Evolutionary conservation across 2,888 invertebrate genomes (phyloP).

Genomic region (Apeira syringaria): DNA sequence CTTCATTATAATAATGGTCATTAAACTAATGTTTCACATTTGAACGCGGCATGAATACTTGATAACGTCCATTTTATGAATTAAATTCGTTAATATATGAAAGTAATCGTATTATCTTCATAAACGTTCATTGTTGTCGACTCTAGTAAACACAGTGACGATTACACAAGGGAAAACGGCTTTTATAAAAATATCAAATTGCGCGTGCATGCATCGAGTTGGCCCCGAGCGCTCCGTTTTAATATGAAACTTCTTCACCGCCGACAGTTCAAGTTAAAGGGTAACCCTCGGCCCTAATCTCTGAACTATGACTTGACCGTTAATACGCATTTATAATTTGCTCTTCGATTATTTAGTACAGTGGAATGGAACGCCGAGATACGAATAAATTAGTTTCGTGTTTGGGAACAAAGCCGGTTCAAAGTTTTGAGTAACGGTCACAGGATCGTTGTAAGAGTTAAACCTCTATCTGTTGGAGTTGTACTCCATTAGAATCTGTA

Average conservation of each 20-base stretch:
- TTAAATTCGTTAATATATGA: slow-evolving; percentile 27
- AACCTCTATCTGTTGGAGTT: slow-evolving; percentile 60
- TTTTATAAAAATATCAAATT: slow-evolving; percentile 65
- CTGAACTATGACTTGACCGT: slow-evolving; percentile 84
- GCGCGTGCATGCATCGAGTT: slow-evolving; percentile 56
- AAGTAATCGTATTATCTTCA: slow-evolving; percentile 28
- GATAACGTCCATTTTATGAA: slow-evolving; percentile 16
- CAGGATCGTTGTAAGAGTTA: slow-evolving; percentile 70
- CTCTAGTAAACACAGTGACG: slow-evolving; percentile 25
- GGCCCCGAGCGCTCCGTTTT: slow-evolving; percentile 58
- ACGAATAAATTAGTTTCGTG: slow-evolving; percentile 82
- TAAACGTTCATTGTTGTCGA: slow-evolving; percentile 25
- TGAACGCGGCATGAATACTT: slow-evolving; percentile 11
- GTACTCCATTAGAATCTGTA: slow-evolving; percentile 57
- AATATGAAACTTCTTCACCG: slow-evolving; percentile 71
- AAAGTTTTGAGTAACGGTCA: slow-evolving; percentile 80
- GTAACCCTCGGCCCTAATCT: slow-evolving; percentile 79
- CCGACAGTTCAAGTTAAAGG: slow-evolving; percentile 68
- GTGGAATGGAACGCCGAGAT: slow-evolving; percentile 68
- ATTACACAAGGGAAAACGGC: slow-evolving; percentile 45
- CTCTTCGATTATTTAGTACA: slow-evolving; percentile 80
- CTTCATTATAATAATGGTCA: slow-evolving; percentile 6
- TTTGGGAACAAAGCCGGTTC: slow-evolving; percentile 78
- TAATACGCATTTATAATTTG: slow-evolving; percentile 83
- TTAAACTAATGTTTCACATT: slow-evolving; percentile 18